phyloP scores from a whole-genome alignment of 2,113 vertebrate genomes.

The Tonatia bakeri region DNA sequence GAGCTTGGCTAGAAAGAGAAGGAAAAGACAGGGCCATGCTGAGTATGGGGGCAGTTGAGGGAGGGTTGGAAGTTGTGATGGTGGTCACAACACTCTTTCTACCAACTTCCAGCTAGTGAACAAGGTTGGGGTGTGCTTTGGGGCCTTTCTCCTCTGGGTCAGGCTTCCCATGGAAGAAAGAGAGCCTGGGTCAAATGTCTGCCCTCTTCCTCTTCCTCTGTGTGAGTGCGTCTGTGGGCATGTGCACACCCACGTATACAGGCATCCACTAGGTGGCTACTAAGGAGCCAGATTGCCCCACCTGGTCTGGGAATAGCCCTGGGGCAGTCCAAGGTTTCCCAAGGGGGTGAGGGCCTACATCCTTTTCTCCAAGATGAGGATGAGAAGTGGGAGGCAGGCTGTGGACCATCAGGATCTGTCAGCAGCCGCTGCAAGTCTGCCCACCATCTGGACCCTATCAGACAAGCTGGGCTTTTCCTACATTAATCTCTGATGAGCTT shows the following conservation, averaged over 20 bases:
- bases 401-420: constrained; percentile 84
- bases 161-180: neutral
- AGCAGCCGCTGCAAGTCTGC: constrained; percentile 79
- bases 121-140: neutral
- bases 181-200: neutral
- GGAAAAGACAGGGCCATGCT: neutral
- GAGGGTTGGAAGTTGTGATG: neutral
- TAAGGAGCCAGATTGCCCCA: neutral
- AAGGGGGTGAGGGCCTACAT: neutral
- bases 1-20: neutral
- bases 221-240: too few relatives aligned
- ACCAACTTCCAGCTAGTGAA: neutral
- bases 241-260: fast-evolving
- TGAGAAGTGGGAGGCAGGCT: constrained; percentile 76
- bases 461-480: constrained; percentile 79
- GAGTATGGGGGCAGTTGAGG: neutral
- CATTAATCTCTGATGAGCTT: constrained; percentile 83
- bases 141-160: neutral
- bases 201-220: neutral
- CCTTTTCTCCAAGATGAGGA: constrained; percentile 12
- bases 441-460: constrained; percentile 90
- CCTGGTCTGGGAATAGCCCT: neutral
- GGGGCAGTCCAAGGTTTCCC: neutral
- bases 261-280: neutral
- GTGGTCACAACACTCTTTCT: neutral